Base-by-base conservation (phyloP, 92 coral and sea anemone genomes). In the Epizoanthus scotinus region DNA sequence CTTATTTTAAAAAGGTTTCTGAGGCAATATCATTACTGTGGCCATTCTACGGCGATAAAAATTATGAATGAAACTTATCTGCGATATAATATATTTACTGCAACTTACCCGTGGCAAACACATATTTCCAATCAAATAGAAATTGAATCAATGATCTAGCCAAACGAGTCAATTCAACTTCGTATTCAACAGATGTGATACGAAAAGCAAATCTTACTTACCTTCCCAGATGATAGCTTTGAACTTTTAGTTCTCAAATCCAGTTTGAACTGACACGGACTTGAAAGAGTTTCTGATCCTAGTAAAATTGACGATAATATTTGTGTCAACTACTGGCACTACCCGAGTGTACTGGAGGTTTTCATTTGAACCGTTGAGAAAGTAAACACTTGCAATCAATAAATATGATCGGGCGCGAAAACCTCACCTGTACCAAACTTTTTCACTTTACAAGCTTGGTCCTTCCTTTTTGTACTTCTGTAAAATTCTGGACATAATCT, bases 401-500 rank as follows among this genome's bases (percentile, higher is more conserved):
- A 7, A 44, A 44, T 8, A 44, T 0, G 42, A 59, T 38, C 52
- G 22, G 31, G 79, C 55, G 79, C 79, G 18, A 73, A 73, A 62
- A 52, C n/a, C 68, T 75, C 34, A 75, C 81, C 81, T 75, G 60
- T 58, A 58, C 69, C 81, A 40, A 59, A 36, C 25, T 40, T 75
- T 54, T 75, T 58, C 29, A 59, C 27, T 28, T 54, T 38, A 24
- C 34, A 59, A 3, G 69, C 34, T 9, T 58, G 56, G 25, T 58
- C 67, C 21, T 59, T 79, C 44, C 69, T 53, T 74, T 90, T 92
- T n/a, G 90, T 87, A 72, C 85, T 85, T 22, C 91, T 90, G 87
- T 87, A 92, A 66, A 84, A 92, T 71, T 92, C 93, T 34, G 97
- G 88, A 69, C 97, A 92, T 67, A 92, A 77, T 81, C 91, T 85